A percentile compares a stretch with the other conserved stretches of the same genome.
phyloP scores from a whole-genome alignment of 2,113 vertebrate species.

The Euleptes europaea region DNA sequence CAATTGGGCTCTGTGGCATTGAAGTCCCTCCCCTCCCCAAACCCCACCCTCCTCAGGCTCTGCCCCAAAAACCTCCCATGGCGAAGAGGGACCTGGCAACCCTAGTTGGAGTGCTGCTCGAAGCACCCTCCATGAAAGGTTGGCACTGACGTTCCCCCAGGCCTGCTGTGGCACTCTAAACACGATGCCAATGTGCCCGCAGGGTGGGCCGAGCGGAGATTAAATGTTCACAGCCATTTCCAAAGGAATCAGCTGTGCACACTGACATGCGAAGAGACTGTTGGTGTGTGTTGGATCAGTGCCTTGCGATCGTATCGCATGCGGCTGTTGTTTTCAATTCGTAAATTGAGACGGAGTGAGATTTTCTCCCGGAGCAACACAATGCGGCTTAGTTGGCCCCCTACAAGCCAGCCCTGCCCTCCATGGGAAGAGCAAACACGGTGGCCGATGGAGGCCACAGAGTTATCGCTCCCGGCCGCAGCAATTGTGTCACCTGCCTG shows the following conservation, averaged over 20 bases:
- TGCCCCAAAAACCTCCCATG: no score
- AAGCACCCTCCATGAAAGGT: no score
- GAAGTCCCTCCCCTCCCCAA: no score
- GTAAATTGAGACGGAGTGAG: background rate
- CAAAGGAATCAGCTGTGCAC: background rate
- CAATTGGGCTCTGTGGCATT: no score
- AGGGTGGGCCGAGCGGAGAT: background rate
- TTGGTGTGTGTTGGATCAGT: background rate
- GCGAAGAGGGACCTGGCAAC: no score
- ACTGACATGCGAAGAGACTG: background rate
- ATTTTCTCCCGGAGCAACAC: background rate
- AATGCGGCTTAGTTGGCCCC: background rate
- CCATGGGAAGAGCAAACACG: conserved; percentile 31
- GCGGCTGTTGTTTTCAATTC: background rate
- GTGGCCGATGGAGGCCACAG: background rate
- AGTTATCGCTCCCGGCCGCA: background rate
- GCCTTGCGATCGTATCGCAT: background rate
- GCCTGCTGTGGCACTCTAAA: background rate
- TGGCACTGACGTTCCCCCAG: background rate
- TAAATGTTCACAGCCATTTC: background rate
- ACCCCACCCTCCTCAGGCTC: no score
- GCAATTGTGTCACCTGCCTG: background rate
- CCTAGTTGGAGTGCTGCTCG: no score
- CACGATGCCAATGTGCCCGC: no score
- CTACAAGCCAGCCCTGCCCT: background rate